Evolutionary conservation across 92 coral and sea anemone genomes (phyloP), one percentile per base, ranked within the genome.

Genomic region (Palythoa caribaeorum): DNA sequence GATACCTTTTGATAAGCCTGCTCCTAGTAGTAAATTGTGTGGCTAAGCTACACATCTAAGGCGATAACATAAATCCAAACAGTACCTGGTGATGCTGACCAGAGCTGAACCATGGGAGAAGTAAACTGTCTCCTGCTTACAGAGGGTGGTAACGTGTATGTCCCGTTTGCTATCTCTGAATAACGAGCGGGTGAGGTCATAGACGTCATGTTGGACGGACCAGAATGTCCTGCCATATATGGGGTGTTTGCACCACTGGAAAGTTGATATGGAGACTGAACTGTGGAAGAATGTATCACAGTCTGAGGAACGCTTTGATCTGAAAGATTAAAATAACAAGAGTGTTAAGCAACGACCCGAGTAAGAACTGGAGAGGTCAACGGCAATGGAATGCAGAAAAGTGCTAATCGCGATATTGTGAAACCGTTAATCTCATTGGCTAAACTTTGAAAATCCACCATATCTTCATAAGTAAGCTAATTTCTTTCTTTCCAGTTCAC

Each of bases 51-150:
- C 8, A 16, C 17, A 16, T 14, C 71, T 15, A 16, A 2, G 6
- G 3, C 9, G 71, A 63, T 5, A 5, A 16, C 9, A 68, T 7
- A 2, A 4, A 19, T 11, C 9, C 8, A 28, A 65, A 65, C 75
- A 62, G 38, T 74, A 84, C 80, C 88, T 84, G 79, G 79, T 59
- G 88, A 84, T 9, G 71, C 38, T 2, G 88, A 71, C 88, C 88
- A 84, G 38, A 84, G 88, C 38, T 84, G 88, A 72, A 84, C 88
- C 47, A 78, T 53, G 38, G 62, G 60, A 11, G 86, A 2, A 39
- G 35, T 36, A 66, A 13, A 35, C 2, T 71, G 59, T 69, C 63
- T 84, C 80, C 71, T 53, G 80, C 38, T 39, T 15, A 71, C 72
- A 72, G 50, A 9, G 9, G 88, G 36, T 53, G 83, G 51, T 78